A percentile compares a stretch with the other conserved stretches of the same genome.
Evolutionary conservation across 1,140 invertebrate genomes (phyloP).

Genomic region (Ceratina japonica): DNA sequence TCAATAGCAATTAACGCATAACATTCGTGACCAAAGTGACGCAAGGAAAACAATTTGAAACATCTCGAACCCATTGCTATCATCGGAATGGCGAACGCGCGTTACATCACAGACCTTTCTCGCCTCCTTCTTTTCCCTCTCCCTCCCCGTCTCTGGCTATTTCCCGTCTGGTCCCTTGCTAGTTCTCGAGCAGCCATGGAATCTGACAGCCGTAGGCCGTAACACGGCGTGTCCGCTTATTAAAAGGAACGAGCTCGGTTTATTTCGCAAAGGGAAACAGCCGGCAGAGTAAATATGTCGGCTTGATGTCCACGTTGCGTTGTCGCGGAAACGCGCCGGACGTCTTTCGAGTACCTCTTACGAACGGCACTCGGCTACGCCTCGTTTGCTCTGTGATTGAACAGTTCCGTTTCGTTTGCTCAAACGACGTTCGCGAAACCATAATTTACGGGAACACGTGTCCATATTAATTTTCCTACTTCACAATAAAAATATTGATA

Average conservation of each 20-base stretch:
- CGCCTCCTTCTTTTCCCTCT: constrained; percentile 4
- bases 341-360: constrained; percentile 40
- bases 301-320: constrained; percentile 27
- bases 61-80: background rate
- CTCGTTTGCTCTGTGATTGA: constrained; percentile 43
- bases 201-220: constrained; percentile 43
- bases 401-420: constrained; percentile 26
- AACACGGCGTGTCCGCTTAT: constrained; percentile 33
- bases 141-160: background rate
- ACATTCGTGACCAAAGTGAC: too few species aligned
- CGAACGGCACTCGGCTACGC: constrained; percentile 25
- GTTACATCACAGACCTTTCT: constrained; percentile 16
- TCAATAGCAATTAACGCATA: too few species aligned
- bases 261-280: constrained; percentile 45
- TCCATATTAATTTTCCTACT: constrained; percentile 21
- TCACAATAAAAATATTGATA: too few species aligned
- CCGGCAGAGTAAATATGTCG: constrained; percentile 42
- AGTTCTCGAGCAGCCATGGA: constrained; percentile 18
- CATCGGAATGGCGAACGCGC: background rate
- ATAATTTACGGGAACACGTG: constrained; percentile 8
- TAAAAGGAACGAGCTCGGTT: constrained; percentile 45
- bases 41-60: background rate
- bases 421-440: background rate
- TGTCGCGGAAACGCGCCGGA: constrained; percentile 40
- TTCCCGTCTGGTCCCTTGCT: constrained; percentile 21